phyloP scores from a whole-genome alignment of 2,888 invertebrate species.

The Amphipoea oculea region DNA sequence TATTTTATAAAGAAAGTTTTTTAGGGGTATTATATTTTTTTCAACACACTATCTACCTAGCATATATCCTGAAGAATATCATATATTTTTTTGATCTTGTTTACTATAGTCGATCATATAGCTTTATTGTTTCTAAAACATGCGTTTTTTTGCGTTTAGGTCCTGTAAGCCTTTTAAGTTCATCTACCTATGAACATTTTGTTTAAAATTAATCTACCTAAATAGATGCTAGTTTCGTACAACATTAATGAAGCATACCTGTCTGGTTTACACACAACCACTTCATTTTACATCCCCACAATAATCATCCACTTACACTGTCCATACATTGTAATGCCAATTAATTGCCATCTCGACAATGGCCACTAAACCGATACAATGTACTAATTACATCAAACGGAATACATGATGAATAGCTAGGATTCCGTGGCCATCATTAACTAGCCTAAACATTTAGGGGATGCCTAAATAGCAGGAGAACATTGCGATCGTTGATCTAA shows the following conservation, averaged over 20 bases:
- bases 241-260: not conserved
- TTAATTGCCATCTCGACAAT: conserved; percentile 41
- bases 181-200: too few relatives aligned
- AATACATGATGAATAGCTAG: conserved; percentile 55
- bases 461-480: conserved; percentile 46
- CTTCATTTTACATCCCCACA: not conserved
- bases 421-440: conserved; percentile 63
- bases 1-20: too few relatives aligned
- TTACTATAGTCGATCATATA: too few relatives aligned
- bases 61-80: too few relatives aligned
- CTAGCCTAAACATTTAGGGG: conserved; percentile 49
- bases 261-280: not conserved
- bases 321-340: conserved; percentile 30
- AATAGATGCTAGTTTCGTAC: not conserved
- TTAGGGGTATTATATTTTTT: too few relatives aligned
- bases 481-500: conserved; percentile 51
- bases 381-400: conserved; percentile 60
- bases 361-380: conserved; percentile 50
- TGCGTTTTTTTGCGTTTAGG: too few relatives aligned
- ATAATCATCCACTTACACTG: conserved; percentile 5
- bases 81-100: too few relatives aligned
- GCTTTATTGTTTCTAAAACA: too few relatives aligned
- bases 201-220: not conserved
- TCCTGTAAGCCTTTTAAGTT: too few relatives aligned
- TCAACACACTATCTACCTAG: too few relatives aligned